Evolutionary conservation across 2,113 vertebrate genomes (phyloP), one percentile per base, ranked within the genome.

Genomic region (Sisor rabdophorus): DNA sequence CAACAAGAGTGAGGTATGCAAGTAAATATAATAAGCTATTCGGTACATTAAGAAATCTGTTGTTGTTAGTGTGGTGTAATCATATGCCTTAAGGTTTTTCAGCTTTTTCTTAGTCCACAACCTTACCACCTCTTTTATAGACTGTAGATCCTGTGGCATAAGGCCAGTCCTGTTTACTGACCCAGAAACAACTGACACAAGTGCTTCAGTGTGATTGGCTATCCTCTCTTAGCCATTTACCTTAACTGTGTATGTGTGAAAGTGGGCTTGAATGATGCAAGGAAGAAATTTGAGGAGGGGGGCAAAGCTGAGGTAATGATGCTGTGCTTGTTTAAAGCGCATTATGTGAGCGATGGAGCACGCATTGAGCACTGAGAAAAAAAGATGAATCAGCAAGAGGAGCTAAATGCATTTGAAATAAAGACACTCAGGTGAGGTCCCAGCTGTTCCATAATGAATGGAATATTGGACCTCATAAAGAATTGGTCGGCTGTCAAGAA

Each of bases 391-490:
- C 86, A 88, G 87, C 87, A 86, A 36, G 80, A 72, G 54, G 83
- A 84, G 71, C 80, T 81, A 87, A 90, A 89, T 89, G 87, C 88
- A 84, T 84, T 80, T 74, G 87, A 87, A 90, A 91, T 88, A 80
- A 89, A 89, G 87, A 80, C 15, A 40, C 79, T 80, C 86, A 84
- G 88, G 88, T 86, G 85, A 85, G 83, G 84, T 82, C 74, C 36
- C 79, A 85, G 85, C 85, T 87, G 84, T 88, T 90, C 82, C 82
- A 89, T 91, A 86, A 91, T 91, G 81, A 83, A 85, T 32, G 40
- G 77, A 67, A 75, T 65, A 48, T 81, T 44, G 52, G 50, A 61
- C 32, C 44, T 26, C 15, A 67, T 48, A 48, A 52, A 52, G 47
- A 48, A 74, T 67, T 61, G 32, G 15, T 81, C 79, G 77, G 24